These are phyloP conservation scores for Cataglyphis altisquamis DNA, from an alignment of 2,888 invertebrate species.

Conservation along the genomic window DNA sequence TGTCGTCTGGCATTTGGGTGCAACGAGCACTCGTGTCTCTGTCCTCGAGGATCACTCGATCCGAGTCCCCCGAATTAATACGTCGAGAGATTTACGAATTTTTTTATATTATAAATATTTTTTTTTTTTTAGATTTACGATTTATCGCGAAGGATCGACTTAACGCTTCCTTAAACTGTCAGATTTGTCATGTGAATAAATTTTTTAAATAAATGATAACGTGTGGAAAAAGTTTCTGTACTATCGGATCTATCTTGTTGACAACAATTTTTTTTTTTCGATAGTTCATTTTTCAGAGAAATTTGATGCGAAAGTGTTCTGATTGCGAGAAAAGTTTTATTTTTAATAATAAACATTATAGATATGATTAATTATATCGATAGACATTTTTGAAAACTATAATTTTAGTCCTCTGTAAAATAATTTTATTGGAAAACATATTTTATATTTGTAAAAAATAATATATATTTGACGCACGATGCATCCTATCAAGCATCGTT, in stretches of 20 bases:
- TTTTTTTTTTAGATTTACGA: no score
- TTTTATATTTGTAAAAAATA: not conserved
- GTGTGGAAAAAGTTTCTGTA: not conserved
- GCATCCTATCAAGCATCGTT: not conserved
- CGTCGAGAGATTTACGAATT: not conserved
- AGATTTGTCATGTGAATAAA: not conserved
- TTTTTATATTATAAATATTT: no score
- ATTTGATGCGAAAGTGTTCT: not conserved
- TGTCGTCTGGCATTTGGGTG: not conserved
- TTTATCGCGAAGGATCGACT: not conserved
- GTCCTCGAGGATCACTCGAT: slow-evolving; percentile 18
- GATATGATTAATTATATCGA: not conserved
- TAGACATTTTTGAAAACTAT: not conserved
- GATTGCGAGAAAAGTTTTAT: not conserved
- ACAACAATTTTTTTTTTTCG: not conserved
- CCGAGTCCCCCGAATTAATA: slow-evolving; percentile 30
- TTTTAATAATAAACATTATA: not conserved
- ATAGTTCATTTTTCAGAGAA: not conserved
- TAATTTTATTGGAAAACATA: not conserved
- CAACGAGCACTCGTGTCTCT: not conserved
- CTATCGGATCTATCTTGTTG: not conserved
- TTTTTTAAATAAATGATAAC: slow-evolving; percentile 4
- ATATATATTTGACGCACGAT: not conserved
- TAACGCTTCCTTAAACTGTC: slow-evolving; percentile 3
- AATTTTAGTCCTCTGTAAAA: not conserved